These are phyloP conservation scores for Gadopsis marmoratus DNA, from an alignment of 2,797 vertebrate genomes.

Conservation along the genomic window DNA sequence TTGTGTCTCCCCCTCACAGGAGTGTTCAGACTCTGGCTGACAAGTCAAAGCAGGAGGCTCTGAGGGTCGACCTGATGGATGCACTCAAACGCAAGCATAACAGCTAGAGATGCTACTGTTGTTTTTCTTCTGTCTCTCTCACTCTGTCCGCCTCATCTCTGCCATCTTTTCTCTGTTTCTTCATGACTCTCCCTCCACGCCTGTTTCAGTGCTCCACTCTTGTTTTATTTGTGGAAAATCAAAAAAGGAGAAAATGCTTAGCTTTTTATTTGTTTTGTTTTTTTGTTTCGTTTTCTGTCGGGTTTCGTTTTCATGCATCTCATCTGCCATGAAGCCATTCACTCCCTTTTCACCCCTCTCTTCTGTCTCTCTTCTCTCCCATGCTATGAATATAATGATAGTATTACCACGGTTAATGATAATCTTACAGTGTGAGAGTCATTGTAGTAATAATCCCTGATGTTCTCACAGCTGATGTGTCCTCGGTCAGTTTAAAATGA, in stretches of 20 bases:
- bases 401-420: constrained; percentile 81
- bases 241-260: constrained; percentile 82
- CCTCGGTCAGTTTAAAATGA: constrained; percentile 57
- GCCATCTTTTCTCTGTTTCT: constrained; percentile 75
- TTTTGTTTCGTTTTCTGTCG: constrained; percentile 39
- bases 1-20: constrained; percentile 80
- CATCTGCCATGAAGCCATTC: constrained; percentile 78
- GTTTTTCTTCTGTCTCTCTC: constrained; percentile 42
- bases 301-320: constrained; percentile 70
- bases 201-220: constrained; percentile 78
- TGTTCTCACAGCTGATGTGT: constrained; percentile 63
- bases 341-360: constrained; percentile 47
- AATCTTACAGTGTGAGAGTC: constrained; percentile 73
- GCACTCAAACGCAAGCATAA: constrained; percentile 97
- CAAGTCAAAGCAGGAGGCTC: constrained; percentile 96
- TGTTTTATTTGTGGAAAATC: constrained; percentile 78
- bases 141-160: constrained; percentile 60
- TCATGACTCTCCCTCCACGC: constrained; percentile 67
- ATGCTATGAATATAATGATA: constrained; percentile 73
- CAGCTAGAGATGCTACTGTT: constrained; percentile 86
- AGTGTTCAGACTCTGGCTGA: constrained; percentile 95
- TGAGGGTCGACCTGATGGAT: constrained; percentile 94
- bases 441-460: constrained; percentile 71
- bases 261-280: constrained; percentile 71
- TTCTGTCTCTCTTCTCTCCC: constrained; percentile 37